These are phyloP conservation scores for Alligator mississippiensis DNA, from an alignment of 2,113 vertebrate genomes.

Conservation along the genomic window DNA sequence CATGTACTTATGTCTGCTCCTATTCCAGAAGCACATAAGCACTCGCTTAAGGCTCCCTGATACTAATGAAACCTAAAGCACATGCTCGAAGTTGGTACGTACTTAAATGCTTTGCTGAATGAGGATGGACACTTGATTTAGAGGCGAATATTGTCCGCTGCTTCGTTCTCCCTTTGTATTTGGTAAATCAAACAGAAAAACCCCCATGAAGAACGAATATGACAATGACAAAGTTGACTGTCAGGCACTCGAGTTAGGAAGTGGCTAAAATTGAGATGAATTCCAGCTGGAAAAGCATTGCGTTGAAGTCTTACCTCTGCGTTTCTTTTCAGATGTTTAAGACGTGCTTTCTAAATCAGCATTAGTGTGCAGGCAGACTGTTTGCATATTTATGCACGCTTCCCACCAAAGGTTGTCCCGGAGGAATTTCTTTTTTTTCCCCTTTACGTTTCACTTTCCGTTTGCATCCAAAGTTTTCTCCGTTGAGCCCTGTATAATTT, in stretches of 20 bases:
- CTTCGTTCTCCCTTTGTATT: not conserved
- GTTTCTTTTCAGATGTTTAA: not conserved
- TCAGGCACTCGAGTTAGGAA: rapidly evolving
- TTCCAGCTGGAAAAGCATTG: too few species aligned
- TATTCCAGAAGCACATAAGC: too few species aligned
- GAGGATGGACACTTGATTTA: not conserved
- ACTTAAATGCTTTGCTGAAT: rapidly evolving
- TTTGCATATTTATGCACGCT: not conserved
- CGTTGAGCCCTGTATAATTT: not conserved
- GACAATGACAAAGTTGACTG: rapidly evolving
- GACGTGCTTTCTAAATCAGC: not conserved
- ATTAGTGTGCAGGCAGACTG: not conserved
- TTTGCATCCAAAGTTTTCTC: not conserved
- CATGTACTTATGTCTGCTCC: not conserved
- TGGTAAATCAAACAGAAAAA: not conserved
- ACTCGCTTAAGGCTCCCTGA: not conserved
- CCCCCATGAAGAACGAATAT: not conserved
- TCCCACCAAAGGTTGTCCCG: not conserved
- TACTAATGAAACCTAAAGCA: rapidly evolving
- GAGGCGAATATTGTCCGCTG: not conserved
- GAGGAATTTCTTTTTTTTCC: not conserved
- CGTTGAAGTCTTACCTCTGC: not conserved
- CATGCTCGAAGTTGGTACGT: rapidly evolving
- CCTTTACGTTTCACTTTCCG: not conserved
- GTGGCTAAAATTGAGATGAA: not conserved